A percentile compares a stretch with the other conserved stretches of the same genome.
Conservation (phyloP, 2,113 vertebrate species). For the Dipodomys spectabilis region DNA sequence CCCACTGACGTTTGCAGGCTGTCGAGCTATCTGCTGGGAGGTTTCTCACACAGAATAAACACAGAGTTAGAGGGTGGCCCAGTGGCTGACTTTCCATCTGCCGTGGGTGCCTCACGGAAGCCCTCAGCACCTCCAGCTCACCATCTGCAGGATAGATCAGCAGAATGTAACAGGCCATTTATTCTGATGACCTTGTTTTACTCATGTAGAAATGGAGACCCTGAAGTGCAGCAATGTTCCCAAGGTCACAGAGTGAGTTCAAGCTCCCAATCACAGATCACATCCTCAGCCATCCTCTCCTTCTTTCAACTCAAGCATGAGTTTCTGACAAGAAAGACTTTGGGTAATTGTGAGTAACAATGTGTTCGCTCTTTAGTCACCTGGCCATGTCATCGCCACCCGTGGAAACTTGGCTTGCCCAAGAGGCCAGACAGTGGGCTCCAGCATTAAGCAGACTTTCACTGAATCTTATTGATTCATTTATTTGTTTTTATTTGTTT, state of each 20-base stretch:
- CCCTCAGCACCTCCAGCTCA: constrained; percentile 74
- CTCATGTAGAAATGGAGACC: constrained; percentile 59
- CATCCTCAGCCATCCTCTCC: constrained; percentile 1
- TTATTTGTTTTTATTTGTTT: neutral
- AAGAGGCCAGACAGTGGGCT: neutral
- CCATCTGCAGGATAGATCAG: constrained; percentile 79
- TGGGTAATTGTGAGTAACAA: constrained; percentile 21
- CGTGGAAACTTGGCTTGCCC: neutral
- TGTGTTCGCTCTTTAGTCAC: neutral
- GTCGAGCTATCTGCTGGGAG: constrained; percentile 66
- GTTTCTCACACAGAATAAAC: constrained; percentile 68
- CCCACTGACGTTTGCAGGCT: constrained; percentile 51
- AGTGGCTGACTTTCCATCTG: constrained; percentile 60
- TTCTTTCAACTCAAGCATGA: constrained; percentile 61
- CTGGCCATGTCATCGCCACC: neutral
- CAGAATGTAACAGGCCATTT: constrained; percentile 76
- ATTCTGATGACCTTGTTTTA: constrained; percentile 75
- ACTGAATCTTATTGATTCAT: neutral
- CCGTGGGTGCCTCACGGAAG: constrained; percentile 23
- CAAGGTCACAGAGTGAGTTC: constrained; percentile 58
- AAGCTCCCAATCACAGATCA: constrained; percentile 48
- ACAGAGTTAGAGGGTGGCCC: constrained; percentile 70
- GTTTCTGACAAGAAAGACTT: constrained; percentile 60
- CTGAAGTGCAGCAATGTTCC: constrained; percentile 52
- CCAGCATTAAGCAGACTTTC: neutral